phyloP scores from a whole-genome alignment of 1,140 invertebrate genomes.

The Kradibia gibbosae region DNA sequence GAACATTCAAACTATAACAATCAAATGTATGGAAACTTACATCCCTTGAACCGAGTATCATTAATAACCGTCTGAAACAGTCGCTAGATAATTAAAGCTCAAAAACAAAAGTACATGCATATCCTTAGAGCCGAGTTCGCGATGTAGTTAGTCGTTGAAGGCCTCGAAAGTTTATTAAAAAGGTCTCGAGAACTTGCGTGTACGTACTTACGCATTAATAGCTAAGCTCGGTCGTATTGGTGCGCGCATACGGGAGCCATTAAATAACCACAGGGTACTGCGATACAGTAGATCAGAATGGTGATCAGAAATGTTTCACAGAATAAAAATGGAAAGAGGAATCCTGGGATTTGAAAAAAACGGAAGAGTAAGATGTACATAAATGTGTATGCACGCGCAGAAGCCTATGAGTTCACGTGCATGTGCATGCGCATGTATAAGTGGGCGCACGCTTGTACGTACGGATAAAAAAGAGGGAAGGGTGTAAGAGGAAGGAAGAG shows the following conservation, averaged over 20 bases:
- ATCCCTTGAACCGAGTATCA: neutral
- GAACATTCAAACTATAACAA: too few relatives aligned
- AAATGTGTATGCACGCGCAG: neutral
- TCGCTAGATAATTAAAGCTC: neutral
- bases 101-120: neutral
- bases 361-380: constrained; percentile 30
- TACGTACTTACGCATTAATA: neutral
- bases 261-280: neutral
- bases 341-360: constrained; percentile 50
- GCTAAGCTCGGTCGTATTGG: neutral
- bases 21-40: neutral
- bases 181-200: neutral
- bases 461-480: neutral
- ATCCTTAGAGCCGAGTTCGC: neutral
- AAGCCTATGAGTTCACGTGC: too few relatives aligned
- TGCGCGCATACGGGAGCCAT: neutral
- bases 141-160: neutral
- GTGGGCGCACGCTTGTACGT: neutral
- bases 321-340: constrained; percentile 32
- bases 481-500: neutral
- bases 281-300: neutral
- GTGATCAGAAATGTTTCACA: constrained; percentile 46
- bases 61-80: neutral
- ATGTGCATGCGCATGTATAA: neutral
- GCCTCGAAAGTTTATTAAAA: constrained; percentile 41